Evolutionary conservation across 2,888 invertebrate genomes (phyloP).

Genomic region (Crepidodera aurea): DNA sequence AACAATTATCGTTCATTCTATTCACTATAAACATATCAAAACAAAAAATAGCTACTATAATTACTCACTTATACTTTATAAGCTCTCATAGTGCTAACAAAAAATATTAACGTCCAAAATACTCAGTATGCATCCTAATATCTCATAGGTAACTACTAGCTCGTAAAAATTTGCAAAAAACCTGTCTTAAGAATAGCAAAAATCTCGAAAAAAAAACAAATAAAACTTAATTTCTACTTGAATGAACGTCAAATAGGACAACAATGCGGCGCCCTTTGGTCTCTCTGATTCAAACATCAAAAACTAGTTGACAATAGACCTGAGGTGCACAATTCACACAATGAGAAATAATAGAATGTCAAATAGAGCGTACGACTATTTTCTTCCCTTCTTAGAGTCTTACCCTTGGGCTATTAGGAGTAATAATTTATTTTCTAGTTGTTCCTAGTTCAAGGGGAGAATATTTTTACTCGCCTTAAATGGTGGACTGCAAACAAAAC

Average conservation of each 20-base stretch:
- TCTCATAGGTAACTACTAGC: slow-evolving; percentile 13
- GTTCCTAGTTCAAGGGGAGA: slow-evolving; percentile 41
- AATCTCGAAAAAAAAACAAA: slow-evolving; percentile 28
- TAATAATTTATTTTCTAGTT: slow-evolving; percentile 51
- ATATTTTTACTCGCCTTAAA: slow-evolving; percentile 40
- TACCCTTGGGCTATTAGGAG: slow-evolving; percentile 46
- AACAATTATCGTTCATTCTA: not conserved
- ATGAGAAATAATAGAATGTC: slow-evolving; percentile 49
- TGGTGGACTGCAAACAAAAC: slow-evolving; percentile 45
- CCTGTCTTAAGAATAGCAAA: not conserved
- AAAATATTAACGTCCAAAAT: not conserved
- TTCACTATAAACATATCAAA: not conserved
- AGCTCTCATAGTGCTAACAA: not conserved
- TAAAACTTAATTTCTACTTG: slow-evolving; percentile 35
- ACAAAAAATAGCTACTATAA: not conserved
- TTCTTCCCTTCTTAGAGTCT: slow-evolving; percentile 40
- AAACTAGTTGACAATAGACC: slow-evolving; percentile 44
- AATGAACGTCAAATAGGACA: slow-evolving; percentile 46
- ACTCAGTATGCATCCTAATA: not conserved
- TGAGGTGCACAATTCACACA: slow-evolving; percentile 47
- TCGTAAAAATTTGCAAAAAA: slow-evolving; percentile 27
- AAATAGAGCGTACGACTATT: slow-evolving; percentile 50
- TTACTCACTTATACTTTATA: not conserved
- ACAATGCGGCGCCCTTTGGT: slow-evolving; percentile 42
- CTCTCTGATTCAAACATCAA: slow-evolving; percentile 51